phyloP scores from a whole-genome alignment of 2,797 vertebrate species.

The Sebastes cheni region DNA sequence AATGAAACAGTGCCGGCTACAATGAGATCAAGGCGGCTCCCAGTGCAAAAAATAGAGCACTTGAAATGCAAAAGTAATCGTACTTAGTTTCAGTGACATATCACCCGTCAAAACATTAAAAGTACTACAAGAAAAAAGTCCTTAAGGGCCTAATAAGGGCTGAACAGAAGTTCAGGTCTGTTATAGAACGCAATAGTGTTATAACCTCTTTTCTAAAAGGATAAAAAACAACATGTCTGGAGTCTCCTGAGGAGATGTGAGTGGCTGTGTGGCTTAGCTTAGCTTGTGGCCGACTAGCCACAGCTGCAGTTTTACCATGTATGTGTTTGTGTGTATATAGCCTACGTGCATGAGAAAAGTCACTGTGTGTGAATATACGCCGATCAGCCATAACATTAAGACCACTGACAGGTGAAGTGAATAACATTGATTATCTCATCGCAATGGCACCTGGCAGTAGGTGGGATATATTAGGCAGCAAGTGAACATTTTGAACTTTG shows the following conservation, averaged over 20 bases:
- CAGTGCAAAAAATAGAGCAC: neutral
- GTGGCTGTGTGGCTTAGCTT: neutral
- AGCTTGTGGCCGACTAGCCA: neutral
- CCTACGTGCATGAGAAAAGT: neutral
- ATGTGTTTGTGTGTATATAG: neutral
- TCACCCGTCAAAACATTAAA: conserved; percentile 18
- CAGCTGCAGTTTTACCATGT: neutral
- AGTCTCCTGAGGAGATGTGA: neutral
- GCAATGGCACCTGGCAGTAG: too few species aligned
- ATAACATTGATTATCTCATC: too few species aligned
- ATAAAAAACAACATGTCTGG: neutral
- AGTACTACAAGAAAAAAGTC: neutral
- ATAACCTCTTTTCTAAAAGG: neutral
- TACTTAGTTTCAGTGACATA: conserved; percentile 13
- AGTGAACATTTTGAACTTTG: too few species aligned
- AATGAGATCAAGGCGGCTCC: conserved; percentile 21
- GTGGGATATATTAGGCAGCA: too few species aligned
- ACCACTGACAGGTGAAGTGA: too few species aligned
- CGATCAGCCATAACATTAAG: too few species aligned
- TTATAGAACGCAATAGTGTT: neutral
- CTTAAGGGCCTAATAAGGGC: conserved; percentile 5
- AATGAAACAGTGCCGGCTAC: conserved; percentile 17
- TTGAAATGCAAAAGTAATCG: conserved; percentile 20
- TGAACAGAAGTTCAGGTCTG: conserved; percentile 15
- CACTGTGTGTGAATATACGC: neutral